Evolutionary conservation across 1,140 invertebrate species (phyloP).

Genomic region (Atta colombica): DNA sequence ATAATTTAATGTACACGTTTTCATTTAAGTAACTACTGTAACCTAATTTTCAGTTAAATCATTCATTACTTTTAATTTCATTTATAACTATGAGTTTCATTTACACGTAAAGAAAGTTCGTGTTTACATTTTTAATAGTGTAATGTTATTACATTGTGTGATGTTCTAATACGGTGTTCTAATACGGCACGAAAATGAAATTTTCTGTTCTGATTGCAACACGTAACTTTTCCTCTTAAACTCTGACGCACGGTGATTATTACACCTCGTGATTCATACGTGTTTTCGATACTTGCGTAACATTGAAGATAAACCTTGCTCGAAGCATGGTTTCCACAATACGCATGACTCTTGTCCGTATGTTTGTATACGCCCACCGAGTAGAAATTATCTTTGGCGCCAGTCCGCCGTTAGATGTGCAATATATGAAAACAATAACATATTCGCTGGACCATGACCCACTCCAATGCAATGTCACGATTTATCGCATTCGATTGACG

Average conservation of each 20-base stretch:
- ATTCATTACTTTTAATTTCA: too few species aligned
- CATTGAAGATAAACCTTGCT: conserved; percentile 22
- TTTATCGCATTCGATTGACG: conserved; percentile 40
- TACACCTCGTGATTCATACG: conserved; percentile 4
- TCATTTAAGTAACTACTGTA: too few species aligned
- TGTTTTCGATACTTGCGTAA: conserved; percentile 32
- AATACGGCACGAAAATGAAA: too few species aligned
- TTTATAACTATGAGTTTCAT: too few species aligned
- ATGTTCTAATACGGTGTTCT: too few species aligned
- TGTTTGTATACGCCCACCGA: not conserved
- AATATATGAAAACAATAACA: conserved; percentile 58
- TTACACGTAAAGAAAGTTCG: too few species aligned
- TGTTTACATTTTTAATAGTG: too few species aligned
- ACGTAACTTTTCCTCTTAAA: not conserved
- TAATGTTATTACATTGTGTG: too few species aligned
- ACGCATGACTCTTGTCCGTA: not conserved
- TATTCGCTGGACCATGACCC: conserved; percentile 46
- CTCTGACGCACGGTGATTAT: not conserved
- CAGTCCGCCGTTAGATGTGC: conserved; percentile 23
- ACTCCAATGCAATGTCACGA: conserved; percentile 45
- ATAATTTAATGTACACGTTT: too few species aligned
- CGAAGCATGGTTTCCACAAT: conserved; percentile 27
- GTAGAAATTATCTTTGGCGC: conserved; percentile 54
- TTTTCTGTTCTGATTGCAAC: not conserved
- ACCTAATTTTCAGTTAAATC: too few species aligned